Conservation (phyloP, 2,113 vertebrate genomes). For the Chamaetylas fuelleborni region DNA sequence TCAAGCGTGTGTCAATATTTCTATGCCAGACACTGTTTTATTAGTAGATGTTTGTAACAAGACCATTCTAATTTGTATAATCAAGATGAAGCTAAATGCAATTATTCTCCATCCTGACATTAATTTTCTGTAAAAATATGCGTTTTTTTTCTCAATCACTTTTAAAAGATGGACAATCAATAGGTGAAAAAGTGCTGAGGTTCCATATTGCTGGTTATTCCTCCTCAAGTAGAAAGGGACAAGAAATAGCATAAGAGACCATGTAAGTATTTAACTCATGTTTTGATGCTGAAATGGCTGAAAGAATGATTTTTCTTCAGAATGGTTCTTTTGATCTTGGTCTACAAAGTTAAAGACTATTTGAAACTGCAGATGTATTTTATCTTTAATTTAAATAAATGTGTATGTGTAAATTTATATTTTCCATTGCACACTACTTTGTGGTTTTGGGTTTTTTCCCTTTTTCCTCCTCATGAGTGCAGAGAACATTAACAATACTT, state of each 20-base stretch:
- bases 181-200: background rate
- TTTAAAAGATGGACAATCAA: background rate
- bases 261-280: background rate
- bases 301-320: background rate
- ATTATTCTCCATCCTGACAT: background rate
- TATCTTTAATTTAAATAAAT: background rate
- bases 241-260: background rate
- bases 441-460: rapidly evolving
- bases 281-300: background rate
- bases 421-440: background rate
- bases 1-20: slow-evolving; percentile 32
- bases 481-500: background rate
- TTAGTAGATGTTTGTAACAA: slow-evolving; percentile 43
- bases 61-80: slow-evolving; percentile 45
- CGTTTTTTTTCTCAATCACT: background rate
- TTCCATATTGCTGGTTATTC: background rate
- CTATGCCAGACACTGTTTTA: slow-evolving; percentile 19
- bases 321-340: background rate
- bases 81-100: slow-evolving; percentile 43
- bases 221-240: background rate
- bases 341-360: background rate
- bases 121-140: background rate
- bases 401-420: background rate
- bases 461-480: background rate
- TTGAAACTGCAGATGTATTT: background rate